phyloP scores from a whole-genome alignment of 1,140 invertebrate genomes.

The Apis florea region DNA sequence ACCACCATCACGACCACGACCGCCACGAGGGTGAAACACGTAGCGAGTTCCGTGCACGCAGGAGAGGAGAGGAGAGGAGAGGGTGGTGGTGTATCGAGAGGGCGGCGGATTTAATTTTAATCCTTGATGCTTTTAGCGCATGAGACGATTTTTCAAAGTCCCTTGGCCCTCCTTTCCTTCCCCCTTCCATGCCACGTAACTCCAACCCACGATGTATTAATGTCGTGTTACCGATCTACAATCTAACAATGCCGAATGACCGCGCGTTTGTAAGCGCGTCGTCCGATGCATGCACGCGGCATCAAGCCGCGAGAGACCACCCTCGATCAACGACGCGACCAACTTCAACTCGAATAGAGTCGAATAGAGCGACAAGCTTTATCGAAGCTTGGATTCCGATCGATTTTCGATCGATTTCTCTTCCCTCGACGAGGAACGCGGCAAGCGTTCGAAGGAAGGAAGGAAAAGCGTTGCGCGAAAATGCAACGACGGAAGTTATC shows the following conservation, averaged over 20 bases:
- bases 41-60: neutral
- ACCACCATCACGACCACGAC: neutral
- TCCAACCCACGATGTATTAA: slow-evolving; percentile 70
- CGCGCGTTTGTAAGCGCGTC: slow-evolving; percentile 49
- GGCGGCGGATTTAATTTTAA: slow-evolving; percentile 67
- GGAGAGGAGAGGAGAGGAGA: neutral
- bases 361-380: too few species aligned
- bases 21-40: slow-evolving; percentile 16
- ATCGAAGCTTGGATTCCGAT: too few species aligned
- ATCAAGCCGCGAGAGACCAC: too few species aligned
- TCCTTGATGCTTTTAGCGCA: slow-evolving; percentile 65
- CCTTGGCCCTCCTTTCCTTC: slow-evolving; percentile 25
- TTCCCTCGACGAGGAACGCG: too few species aligned
- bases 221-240: slow-evolving; percentile 73
- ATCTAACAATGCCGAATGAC: slow-evolving; percentile 70
- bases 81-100: slow-evolving; percentile 27
- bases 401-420: too few species aligned
- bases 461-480: too few species aligned
- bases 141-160: slow-evolving; percentile 68
- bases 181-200: slow-evolving; percentile 65
- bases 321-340: too few species aligned
- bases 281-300: slow-evolving; percentile 36
- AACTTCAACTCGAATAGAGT: too few species aligned
- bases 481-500: too few species aligned
- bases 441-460: too few species aligned